phyloP scores from a whole-genome alignment of 2,888 invertebrate genomes.

The Crepidodera aurea region DNA sequence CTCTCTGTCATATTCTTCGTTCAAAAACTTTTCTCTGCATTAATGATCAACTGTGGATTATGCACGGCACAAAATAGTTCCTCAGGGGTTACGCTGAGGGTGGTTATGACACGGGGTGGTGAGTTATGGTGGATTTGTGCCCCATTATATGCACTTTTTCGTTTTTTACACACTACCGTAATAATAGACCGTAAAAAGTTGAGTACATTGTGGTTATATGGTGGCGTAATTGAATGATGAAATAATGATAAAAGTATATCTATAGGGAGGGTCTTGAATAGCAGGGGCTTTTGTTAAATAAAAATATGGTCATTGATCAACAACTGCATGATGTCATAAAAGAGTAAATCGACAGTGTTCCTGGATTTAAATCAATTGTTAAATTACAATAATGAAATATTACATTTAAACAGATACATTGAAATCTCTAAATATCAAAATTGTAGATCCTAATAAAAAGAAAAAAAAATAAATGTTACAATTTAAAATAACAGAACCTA shows the following conservation, averaged over 20 bases:
- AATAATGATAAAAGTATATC: slow-evolving; percentile 12
- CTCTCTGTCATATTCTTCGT: slow-evolving; percentile 18
- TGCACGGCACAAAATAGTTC: slow-evolving; percentile 26
- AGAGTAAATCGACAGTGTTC: too few relatives aligned
- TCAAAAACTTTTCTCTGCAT: slow-evolving; percentile 22
- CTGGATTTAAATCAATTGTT: too few relatives aligned
- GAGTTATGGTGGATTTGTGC: slow-evolving; percentile 34
- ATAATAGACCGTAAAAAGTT: slow-evolving; percentile 30
- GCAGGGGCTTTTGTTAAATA: too few relatives aligned
- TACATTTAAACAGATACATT: too few relatives aligned
- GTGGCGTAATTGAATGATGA: slow-evolving; percentile 25
- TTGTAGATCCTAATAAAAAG: too few relatives aligned
- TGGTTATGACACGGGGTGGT: slow-evolving; percentile 29
- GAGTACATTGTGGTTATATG: slow-evolving; percentile 2
- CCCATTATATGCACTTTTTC: slow-evolving; percentile 33
- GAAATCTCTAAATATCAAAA: too few relatives aligned
- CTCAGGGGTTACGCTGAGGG: slow-evolving; percentile 27
- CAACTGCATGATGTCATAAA: too few relatives aligned
- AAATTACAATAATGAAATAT: too few relatives aligned
- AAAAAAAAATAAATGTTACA: too few relatives aligned
- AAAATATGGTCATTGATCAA: too few relatives aligned
- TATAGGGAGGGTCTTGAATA: slow-evolving; percentile 9
- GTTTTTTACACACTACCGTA: slow-evolving; percentile 16
- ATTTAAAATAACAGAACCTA: too few relatives aligned
- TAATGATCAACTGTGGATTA: slow-evolving; percentile 27